Percentiles rank a stretch among this genome's conserved stretches.
phyloP scores from a whole-genome alignment of 2,113 vertebrate species.

The Pithys albifrons region DNA sequence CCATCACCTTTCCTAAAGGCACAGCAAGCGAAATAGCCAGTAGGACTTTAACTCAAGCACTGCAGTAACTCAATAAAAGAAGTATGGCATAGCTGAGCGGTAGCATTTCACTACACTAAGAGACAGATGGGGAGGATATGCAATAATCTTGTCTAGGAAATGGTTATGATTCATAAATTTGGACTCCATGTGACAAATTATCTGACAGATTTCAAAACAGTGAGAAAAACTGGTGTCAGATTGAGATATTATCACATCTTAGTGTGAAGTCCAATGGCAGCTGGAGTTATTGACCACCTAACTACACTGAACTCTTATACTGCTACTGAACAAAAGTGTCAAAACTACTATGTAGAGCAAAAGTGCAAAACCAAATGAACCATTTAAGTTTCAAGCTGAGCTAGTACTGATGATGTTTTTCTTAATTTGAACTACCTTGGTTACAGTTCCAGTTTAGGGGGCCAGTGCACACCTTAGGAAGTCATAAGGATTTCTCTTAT shows the following conservation, averaged over 20 bases:
- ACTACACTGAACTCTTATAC: not conserved
- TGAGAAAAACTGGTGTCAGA: conserved; percentile 57
- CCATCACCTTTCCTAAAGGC: not conserved
- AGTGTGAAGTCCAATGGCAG: conserved; percentile 37
- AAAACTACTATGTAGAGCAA: not conserved
- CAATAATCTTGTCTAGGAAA: conserved; percentile 63
- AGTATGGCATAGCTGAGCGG: conserved; percentile 11
- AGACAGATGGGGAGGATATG: conserved; percentile 56
- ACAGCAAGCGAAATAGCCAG: not conserved
- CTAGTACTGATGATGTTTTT: not conserved
- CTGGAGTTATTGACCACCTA: conserved; percentile 62
- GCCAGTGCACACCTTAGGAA: not conserved
- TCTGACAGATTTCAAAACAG: conserved; percentile 66
- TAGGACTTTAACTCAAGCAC: not conserved
- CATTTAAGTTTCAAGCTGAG: not conserved
- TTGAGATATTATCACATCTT: conserved; percentile 46
- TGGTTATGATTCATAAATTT: conserved; percentile 58
- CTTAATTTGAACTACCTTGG: not conserved
- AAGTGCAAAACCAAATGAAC: not conserved
- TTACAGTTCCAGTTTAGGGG: not conserved
- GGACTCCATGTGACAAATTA: conserved; percentile 58
- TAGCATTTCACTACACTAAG: not conserved
- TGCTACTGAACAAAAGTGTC: not conserved
- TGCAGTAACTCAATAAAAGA: conserved; percentile 24
- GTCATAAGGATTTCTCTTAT: rapidly evolving